phyloP scores from a whole-genome alignment of 2,888 invertebrate species.

The Serripes groenlandicus region DNA sequence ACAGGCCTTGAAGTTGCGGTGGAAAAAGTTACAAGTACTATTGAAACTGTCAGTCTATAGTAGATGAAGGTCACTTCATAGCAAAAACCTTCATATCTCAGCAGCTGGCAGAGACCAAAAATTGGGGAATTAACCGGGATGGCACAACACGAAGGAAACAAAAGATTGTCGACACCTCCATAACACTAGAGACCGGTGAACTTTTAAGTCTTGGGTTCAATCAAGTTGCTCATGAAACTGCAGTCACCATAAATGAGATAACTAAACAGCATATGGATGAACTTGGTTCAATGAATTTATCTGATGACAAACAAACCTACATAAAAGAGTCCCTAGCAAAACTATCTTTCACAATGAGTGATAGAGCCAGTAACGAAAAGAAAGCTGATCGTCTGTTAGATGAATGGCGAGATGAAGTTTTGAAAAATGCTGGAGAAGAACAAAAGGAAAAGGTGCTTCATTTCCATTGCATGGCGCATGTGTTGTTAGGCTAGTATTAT shows the following conservation, averaged over 20 bases:
- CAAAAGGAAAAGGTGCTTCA: conserved; percentile 7
- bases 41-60: conserved; percentile 18
- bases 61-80: conserved; percentile 9
- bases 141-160: conserved; percentile 51
- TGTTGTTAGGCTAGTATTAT: conserved; percentile 13
- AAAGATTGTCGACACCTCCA: conserved; percentile 56
- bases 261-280: conserved; percentile 41
- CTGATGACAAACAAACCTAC: neutral
- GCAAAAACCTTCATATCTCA: conserved; percentile 49
- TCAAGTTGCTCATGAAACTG: conserved; percentile 44
- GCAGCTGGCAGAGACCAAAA: conserved; percentile 12
- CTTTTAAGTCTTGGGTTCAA: conserved; percentile 38
- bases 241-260: conserved; percentile 28
- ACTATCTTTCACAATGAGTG: conserved; percentile 32
- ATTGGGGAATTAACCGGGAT: conserved; percentile 47
- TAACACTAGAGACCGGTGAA: conserved; percentile 49
- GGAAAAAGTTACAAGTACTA: conserved; percentile 23
- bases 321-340: conserved; percentile 9
- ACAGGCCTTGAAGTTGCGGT: conserved; percentile 35
- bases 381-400: conserved; percentile 5
- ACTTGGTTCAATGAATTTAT: conserved; percentile 11
- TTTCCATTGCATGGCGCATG: conserved; percentile 56
- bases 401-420: conserved; percentile 15
- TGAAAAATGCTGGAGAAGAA: neutral
- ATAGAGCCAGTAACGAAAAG: conserved; percentile 37